A percentile compares a stretch with the other conserved stretches of the same genome.
Conservation (phyloP, 2,888 invertebrate species). For the Pyrrhia umbra region DNA sequence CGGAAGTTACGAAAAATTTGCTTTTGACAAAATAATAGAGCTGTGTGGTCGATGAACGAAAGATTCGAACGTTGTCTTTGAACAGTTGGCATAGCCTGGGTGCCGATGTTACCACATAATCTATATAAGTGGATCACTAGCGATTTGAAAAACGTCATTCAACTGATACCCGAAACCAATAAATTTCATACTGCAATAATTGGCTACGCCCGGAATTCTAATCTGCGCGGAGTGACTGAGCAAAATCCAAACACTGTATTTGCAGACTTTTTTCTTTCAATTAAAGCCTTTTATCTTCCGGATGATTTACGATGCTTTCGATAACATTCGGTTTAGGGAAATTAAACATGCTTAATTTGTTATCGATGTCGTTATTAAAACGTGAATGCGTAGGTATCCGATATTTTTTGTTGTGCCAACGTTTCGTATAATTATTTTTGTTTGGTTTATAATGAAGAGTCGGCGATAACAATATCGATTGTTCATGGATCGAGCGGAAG, state of each 20-base stretch:
- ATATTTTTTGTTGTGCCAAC: slow-evolving; percentile 67
- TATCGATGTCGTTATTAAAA: slow-evolving; percentile 67
- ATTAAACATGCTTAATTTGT: slow-evolving; percentile 67
- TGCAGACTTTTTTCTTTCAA: slow-evolving; percentile 84
- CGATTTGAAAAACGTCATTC: slow-evolving; percentile 71
- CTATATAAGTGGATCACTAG: slow-evolving; percentile 61
- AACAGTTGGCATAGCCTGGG: slow-evolving; percentile 27
- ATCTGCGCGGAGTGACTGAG: slow-evolving; percentile 84
- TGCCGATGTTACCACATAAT: slow-evolving; percentile 35
- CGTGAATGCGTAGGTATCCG: slow-evolving; percentile 63
- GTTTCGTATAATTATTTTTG: slow-evolving; percentile 80
- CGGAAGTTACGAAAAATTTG: slow-evolving; percentile 81
- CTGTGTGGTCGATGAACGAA: slow-evolving; percentile 67
- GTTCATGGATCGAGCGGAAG: slow-evolving; percentile 85
- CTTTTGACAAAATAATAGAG: slow-evolving; percentile 70
- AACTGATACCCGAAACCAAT: slow-evolving; percentile 80
- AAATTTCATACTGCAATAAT: slow-evolving; percentile 82
- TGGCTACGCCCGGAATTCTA: slow-evolving; percentile 83
- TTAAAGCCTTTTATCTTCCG: slow-evolving; percentile 84
- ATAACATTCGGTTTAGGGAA: slow-evolving; percentile 69
- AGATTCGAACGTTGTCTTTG: slow-evolving; percentile 49
- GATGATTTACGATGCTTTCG: slow-evolving; percentile 80
- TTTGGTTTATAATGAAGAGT: slow-evolving; percentile 83
- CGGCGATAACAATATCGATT: slow-evolving; percentile 86
- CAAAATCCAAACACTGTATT: slow-evolving; percentile 78